These are phyloP conservation scores for Lepidurus couesii DNA, from an alignment of 1,140 invertebrate species.

Conservation along the genomic window DNA sequence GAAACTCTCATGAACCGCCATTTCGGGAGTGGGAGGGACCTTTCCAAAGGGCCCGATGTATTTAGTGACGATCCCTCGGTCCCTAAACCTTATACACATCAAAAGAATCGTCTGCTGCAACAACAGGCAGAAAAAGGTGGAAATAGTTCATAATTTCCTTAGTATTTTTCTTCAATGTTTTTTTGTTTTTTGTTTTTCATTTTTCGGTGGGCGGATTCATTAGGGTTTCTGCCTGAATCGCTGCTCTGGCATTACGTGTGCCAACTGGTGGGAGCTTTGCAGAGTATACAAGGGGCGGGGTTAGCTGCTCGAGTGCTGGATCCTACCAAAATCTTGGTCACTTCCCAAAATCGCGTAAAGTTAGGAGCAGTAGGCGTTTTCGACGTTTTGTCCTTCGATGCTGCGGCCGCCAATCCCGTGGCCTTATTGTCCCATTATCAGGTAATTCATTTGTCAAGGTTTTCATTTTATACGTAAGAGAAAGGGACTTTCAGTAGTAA, in stretches of 20 bases:
- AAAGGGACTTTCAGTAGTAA: not conserved
- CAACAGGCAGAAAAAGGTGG: conserved; percentile 47
- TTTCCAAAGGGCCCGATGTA: conserved; percentile 70
- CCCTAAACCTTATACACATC: conserved; percentile 73
- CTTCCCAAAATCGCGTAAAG: conserved; percentile 51
- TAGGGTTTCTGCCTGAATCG: conserved; percentile 74
- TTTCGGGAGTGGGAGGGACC: conserved; percentile 60
- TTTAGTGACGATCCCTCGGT: conserved; percentile 70
- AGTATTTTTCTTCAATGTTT: not conserved
- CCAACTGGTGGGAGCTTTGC: conserved; percentile 87
- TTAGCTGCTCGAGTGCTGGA: conserved; percentile 68
- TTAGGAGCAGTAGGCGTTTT: conserved; percentile 58
- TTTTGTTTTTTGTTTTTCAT: not conserved
- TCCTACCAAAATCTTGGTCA: conserved; percentile 78
- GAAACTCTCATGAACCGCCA: conserved; percentile 81
- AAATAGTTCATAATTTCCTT: conserved; percentile 30
- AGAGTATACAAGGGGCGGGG: conserved; percentile 79
- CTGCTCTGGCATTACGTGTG: conserved; percentile 94
- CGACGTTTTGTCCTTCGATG: conserved; percentile 77
- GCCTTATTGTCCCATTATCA: conserved; percentile 65
- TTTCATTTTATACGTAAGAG: conserved; percentile 20
- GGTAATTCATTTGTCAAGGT: conserved; percentile 23
- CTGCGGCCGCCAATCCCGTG: conserved; percentile 56
- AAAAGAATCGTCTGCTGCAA: conserved; percentile 67
- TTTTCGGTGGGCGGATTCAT: conserved; percentile 38